A percentile compares a stretch with the other conserved stretches of the same genome.
These are phyloP conservation scores for Melanostoma scalare DNA, from an alignment of 2,888 invertebrate species.

Conservation along the genomic window DNA sequence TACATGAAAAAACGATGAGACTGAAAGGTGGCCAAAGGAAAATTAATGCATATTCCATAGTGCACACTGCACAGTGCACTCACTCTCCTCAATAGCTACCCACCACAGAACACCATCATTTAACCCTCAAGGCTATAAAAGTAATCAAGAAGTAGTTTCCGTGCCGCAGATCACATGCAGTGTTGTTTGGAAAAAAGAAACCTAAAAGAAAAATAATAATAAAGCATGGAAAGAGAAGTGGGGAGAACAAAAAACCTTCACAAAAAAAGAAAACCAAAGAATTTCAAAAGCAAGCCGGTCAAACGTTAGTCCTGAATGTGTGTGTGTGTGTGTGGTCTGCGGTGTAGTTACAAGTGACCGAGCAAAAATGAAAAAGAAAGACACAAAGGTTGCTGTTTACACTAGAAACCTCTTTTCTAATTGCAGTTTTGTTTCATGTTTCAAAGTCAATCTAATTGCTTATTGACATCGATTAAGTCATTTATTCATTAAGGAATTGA, in stretches of 20 bases:
- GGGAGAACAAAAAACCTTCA: background rate
- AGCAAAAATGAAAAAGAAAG: conserved; percentile 39
- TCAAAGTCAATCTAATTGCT: conserved; percentile 35
- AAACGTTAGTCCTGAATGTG: conserved; percentile 31
- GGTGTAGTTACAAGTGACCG: conserved; percentile 36
- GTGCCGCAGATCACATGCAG: conserved; percentile 68
- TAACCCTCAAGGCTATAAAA: conserved; percentile 69
- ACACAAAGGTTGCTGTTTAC: conserved; percentile 51
- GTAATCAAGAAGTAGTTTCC: conserved; percentile 73
- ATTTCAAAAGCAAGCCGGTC: conserved; percentile 47
- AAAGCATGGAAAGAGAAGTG: conserved; percentile 51
- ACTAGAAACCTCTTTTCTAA: conserved; percentile 40
- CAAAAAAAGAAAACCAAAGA: conserved; percentile 51
- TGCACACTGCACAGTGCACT: conserved; percentile 19
- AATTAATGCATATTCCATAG: conserved; percentile 59
- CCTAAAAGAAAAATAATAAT: conserved; percentile 59
- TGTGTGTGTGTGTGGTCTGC: conserved; percentile 5
- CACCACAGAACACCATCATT: conserved; percentile 9
- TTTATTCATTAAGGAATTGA: conserved; percentile 2
- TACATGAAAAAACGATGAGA: conserved; percentile 54
- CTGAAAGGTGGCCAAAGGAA: conserved; percentile 37
- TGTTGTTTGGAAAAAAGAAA: conserved; percentile 20
- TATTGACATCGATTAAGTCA: conserved; percentile 25
- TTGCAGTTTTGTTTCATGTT: conserved; percentile 31
- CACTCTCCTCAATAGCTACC: conserved; percentile 3